Conservation (phyloP, 2,888 invertebrate genomes). For the Andrena fulva region DNA sequence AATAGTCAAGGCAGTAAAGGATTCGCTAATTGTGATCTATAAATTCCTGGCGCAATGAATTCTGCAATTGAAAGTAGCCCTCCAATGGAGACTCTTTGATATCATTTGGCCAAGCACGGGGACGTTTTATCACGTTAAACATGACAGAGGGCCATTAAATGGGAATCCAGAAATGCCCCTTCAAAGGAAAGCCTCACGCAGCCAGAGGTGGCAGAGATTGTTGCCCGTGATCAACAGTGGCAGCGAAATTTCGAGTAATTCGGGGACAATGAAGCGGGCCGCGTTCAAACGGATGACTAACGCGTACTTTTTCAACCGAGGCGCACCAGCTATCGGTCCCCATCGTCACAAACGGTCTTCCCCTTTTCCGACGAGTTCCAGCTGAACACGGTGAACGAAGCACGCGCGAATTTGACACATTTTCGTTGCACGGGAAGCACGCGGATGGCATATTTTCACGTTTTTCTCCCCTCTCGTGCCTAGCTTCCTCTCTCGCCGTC, state of each 20-base stretch:
- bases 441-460: conserved; percentile 69
- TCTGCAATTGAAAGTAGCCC: neutral
- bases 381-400: conserved; percentile 50
- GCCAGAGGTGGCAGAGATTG: conserved; percentile 9
- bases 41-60: neutral
- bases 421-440: conserved; percentile 68
- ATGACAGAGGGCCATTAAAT: neutral
- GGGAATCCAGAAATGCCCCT: conserved; percentile 34
- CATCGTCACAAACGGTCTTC: conserved; percentile 42
- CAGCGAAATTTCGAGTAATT: conserved; percentile 53
- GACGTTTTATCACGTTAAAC: neutral
- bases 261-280: conserved; percentile 38
- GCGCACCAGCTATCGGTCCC: conserved; percentile 13
- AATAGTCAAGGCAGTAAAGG: too few relatives aligned
- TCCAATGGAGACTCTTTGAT: neutral
- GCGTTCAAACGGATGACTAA: conserved; percentile 18
- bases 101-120: neutral
- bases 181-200: conserved; percentile 3
- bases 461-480: conserved; percentile 46
- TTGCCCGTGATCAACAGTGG: conserved; percentile 39
- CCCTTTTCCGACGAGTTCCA: conserved; percentile 35
- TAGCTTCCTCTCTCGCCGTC: conserved; percentile 7
- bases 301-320: conserved; percentile 14
- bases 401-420: conserved; percentile 76
- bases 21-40: too few relatives aligned